Evolutionary conservation across 2,888 invertebrate species (phyloP), one percentile per base, ranked within the genome.

Genomic region (Furcula furcula): DNA sequence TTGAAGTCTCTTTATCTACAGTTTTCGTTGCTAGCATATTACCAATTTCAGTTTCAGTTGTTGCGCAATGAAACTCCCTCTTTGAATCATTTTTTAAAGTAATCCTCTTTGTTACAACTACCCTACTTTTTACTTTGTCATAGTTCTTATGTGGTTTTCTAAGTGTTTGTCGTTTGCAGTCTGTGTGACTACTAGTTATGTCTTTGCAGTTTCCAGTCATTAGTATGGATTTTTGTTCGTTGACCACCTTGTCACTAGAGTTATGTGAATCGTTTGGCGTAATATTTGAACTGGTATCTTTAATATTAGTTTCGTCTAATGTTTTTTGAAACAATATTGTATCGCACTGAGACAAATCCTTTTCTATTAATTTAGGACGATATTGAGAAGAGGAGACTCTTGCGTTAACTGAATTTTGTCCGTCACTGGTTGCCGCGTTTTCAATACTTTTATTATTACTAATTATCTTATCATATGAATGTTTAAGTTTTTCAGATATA

Each of bases 401-500:
- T n/a, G n/a, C n/a, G n/a, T n/a, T n/a, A n/a, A n/a, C n/a, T n/a
- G n/a, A n/a, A n/a, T n/a, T n/a, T n/a, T n/a, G n/a, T n/a, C n/a
- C n/a, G n/a, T n/a, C n/a, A n/a, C n/a, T n/a, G n/a, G n/a, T n/a
- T n/a, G n/a, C n/a, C n/a, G n/a, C n/a, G n/a, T n/a, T n/a, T n/a
- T n/a, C n/a, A n/a, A n/a, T n/a, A n/a, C n/a, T n/a, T n/a, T n/a
- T n/a, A n/a, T n/a, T n/a, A n/a, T n/a, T n/a, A n/a, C n/a, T n/a
- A n/a, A n/a, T n/a, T n/a, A n/a, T n/a, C n/a, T n/a, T n/a, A n/a
- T n/a, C n/a, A n/a, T 57, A 48, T 4, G 55, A 34, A 2, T 27
- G n/a, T 39, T 60, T 61, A 4, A 68, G 36, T 37, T 52, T 65
- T 34, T 64, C 36, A n/a, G 64, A 57, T 9, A 65, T 40, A 44